Conservation (phyloP, 2,113 vertebrate species). For the Polypterus bichir region DNA sequence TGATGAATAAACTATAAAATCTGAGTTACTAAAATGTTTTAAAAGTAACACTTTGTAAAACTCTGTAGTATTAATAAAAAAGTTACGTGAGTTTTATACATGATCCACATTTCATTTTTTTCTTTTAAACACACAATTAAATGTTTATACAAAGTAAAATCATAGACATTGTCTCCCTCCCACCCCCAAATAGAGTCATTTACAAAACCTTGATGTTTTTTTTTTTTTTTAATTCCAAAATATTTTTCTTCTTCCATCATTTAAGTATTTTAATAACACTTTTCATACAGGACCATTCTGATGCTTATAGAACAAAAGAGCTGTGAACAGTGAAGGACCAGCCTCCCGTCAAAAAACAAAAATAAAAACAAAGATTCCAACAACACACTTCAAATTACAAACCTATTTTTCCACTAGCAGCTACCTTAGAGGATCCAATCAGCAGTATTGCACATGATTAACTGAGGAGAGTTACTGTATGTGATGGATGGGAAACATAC, state of each 20-base stretch:
- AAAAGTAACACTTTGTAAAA: constrained; percentile 61
- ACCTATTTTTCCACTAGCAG: constrained; percentile 44
- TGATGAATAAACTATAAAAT: constrained; percentile 64
- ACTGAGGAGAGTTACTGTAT: constrained; percentile 42
- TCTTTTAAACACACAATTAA: constrained; percentile 53
- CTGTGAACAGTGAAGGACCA: constrained; percentile 43
- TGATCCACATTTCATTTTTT: constrained; percentile 39
- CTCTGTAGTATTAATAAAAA: constrained; percentile 52
- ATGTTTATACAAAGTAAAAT: constrained; percentile 56
- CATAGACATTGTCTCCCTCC: constrained; percentile 34
- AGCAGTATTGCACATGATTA: constrained; percentile 54
- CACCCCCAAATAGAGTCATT: constrained; percentile 47
- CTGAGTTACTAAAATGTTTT: constrained; percentile 59
- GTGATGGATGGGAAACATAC: constrained; percentile 31
- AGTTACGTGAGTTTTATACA: constrained; percentile 36
- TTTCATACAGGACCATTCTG: constrained; percentile 53
- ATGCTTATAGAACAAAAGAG: constrained; percentile 54
- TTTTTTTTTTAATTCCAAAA: constrained; percentile 46
- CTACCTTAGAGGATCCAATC: constrained; percentile 51
- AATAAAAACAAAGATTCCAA: no score
- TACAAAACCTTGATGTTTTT: constrained; percentile 58
- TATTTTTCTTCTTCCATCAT: constrained; percentile 23
- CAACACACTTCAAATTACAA: constrained; percentile 23
- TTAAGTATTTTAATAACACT: constrained; percentile 10
- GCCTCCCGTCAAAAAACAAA: constrained; percentile 39